Evolutionary conservation across 23 tunicate species (phyloP).

Genomic region (Ciona savignyi): DNA sequence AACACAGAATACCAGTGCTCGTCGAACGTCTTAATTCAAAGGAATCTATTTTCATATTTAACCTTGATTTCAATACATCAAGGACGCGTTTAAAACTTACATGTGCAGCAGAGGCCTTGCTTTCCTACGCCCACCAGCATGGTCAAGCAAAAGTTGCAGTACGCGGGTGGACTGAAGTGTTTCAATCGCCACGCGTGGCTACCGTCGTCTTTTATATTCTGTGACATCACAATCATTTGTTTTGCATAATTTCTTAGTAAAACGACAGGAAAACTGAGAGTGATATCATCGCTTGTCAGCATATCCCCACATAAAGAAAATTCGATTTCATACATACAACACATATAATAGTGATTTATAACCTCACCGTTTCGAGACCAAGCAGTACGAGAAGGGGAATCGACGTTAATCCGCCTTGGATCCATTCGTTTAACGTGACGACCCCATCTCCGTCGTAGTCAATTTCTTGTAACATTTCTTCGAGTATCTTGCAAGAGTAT

Average conservation of each 20-base stretch:
- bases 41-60: too few species aligned
- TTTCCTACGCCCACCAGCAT: constrained; percentile 84
- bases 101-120: constrained; percentile 77
- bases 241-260: too few species aligned
- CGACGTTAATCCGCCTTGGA: constrained; percentile 79
- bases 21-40: too few species aligned
- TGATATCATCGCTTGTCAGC: too few species aligned
- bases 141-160: constrained; percentile 74
- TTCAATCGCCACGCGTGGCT: constrained; percentile 82
- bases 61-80: too few species aligned
- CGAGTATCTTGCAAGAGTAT: constrained; percentile 59
- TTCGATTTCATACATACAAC: too few species aligned
- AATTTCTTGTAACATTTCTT: constrained; percentile 80
- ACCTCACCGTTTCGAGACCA: constrained; percentile 66
- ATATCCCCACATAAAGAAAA: too few species aligned
- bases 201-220: constrained; percentile 87
- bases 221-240: background rate
- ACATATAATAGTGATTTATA: background rate
- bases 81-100: constrained; percentile 70
- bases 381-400: constrained; percentile 83
- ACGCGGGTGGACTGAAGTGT: constrained; percentile 69
- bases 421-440: constrained; percentile 78
- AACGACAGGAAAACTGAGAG: too few species aligned
- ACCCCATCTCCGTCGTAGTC: constrained; percentile 86
- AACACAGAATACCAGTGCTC: too few species aligned